A percentile compares a stretch with the other conserved stretches of the same genome.
Evolutionary conservation across 2,888 invertebrate species (phyloP).

Genomic region (Hirudinaria manillensis): DNA sequence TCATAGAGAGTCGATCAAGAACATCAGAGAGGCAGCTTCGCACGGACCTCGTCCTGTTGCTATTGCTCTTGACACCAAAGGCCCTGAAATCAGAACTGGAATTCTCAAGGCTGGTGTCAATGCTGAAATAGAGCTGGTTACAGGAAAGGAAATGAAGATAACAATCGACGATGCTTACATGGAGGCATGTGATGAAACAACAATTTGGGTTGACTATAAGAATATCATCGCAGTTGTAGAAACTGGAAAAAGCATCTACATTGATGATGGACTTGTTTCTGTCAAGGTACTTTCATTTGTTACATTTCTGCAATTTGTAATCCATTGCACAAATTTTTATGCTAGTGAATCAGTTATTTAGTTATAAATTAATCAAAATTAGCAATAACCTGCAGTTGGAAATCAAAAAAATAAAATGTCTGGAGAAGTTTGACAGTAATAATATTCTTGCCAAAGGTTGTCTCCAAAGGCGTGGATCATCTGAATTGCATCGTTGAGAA

Average conservation of each 20-base stretch:
- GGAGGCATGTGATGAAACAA: constrained; percentile 70
- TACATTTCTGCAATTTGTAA: background rate
- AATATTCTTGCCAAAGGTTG: constrained; percentile 10
- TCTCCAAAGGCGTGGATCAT: constrained; percentile 57
- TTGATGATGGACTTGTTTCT: constrained; percentile 94
- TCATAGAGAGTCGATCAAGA: constrained; percentile 74
- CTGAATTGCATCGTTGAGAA: constrained; percentile 83
- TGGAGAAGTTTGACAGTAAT: too few relatives aligned
- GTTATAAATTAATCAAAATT: background rate
- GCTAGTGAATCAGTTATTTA: background rate
- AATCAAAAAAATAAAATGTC: too few relatives aligned
- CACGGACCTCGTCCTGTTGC: constrained; percentile 67
- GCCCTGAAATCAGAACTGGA: constrained; percentile 95
- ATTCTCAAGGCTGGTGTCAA: constrained; percentile 74
- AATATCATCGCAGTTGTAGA: constrained; percentile 84
- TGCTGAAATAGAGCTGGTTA: constrained; percentile 81
- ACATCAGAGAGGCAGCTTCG: constrained; percentile 66
- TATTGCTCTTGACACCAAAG: constrained; percentile 94
- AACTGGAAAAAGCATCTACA: constrained; percentile 74
- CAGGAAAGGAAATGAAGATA: constrained; percentile 69
- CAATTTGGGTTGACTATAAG: constrained; percentile 82
- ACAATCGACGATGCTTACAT: constrained; percentile 72
- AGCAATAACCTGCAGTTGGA: background rate
- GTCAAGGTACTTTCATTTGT: constrained; percentile 65
- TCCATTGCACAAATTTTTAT: background rate